phyloP scores from a whole-genome alignment of 2,113 vertebrate species.

The Saiga tatarica region DNA sequence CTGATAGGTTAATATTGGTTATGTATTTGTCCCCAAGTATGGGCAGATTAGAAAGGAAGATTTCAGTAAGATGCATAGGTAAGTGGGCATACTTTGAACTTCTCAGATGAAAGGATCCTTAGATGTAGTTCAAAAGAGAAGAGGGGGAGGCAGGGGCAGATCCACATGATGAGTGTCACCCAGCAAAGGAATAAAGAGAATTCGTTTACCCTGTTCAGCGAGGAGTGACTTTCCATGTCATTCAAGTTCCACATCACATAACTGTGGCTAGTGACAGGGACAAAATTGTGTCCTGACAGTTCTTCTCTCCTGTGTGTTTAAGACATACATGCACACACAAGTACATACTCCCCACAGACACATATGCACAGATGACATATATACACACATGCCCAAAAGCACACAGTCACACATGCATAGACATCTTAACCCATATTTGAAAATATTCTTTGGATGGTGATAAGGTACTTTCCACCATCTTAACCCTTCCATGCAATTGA shows the following conservation, averaged over 20 bases:
- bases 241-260: slow-evolving; percentile 14
- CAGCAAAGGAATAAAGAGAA: slow-evolving; percentile 66
- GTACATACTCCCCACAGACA: neutral
- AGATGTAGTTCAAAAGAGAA: slow-evolving; percentile 68
- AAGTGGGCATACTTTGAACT: slow-evolving; percentile 68
- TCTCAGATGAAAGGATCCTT: slow-evolving; percentile 70
- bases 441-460: neutral
- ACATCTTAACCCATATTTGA: neutral
- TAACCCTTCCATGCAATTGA: neutral
- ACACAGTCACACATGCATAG: neutral
- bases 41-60: slow-evolving; percentile 47
- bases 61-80: slow-evolving; percentile 68
- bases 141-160: neutral
- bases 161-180: slow-evolving; percentile 59
- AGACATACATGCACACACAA: neutral
- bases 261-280: neutral
- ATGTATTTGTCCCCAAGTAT: slow-evolving; percentile 54
- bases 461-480: neutral
- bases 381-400: neutral
- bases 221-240: slow-evolving; percentile 20
- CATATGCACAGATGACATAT: neutral
- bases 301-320: neutral
- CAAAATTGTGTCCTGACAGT: neutral
- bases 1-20: slow-evolving; percentile 44
- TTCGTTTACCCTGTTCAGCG: slow-evolving; percentile 52